Evolutionary conservation across 2,888 invertebrate genomes (phyloP).

Genomic region (Rhagonycha fulva): DNA sequence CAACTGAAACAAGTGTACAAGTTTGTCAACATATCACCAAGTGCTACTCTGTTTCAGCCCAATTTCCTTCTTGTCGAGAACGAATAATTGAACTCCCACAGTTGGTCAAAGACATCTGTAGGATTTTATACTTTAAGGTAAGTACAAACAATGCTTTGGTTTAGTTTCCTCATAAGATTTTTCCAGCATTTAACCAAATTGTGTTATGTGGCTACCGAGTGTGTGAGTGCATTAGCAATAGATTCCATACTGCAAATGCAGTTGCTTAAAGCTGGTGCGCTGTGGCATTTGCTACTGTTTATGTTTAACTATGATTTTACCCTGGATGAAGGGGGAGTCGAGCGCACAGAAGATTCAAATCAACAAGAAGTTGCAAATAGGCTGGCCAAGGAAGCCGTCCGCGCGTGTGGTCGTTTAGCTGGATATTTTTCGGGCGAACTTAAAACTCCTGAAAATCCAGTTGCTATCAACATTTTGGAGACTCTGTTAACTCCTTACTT

Average conservation of each 20-base stretch:
- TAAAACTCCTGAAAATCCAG: constrained; percentile 60
- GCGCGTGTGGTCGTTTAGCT: constrained; percentile 82
- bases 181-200: constrained; percentile 79
- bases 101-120: constrained; percentile 83
- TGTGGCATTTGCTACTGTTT: constrained; percentile 90
- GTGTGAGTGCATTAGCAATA: constrained; percentile 85
- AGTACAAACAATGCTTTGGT: constrained; percentile 7
- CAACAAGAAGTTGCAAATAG: constrained; percentile 93
- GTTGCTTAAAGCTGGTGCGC: constrained; percentile 80
- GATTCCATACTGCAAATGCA: constrained; percentile 85
- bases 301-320: constrained; percentile 97
- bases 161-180: background rate
- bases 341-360: constrained; percentile 81
- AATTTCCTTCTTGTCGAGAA: constrained; percentile 88
- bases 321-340: constrained; percentile 93
- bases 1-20: constrained; percentile 81
- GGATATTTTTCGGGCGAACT: constrained; percentile 63
- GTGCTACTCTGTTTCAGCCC: constrained; percentile 95
- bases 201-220: constrained; percentile 87
- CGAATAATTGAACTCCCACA: constrained; percentile 86
- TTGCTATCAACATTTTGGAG: constrained; percentile 62
- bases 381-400: constrained; percentile 84
- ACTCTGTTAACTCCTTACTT: constrained; percentile 86
- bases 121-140: constrained; percentile 85
- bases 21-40: constrained; percentile 90